Evolutionary conservation across 2,888 invertebrate species (phyloP), one percentile per base, ranked within the genome.

Genomic region (Spodoptera picta): DNA sequence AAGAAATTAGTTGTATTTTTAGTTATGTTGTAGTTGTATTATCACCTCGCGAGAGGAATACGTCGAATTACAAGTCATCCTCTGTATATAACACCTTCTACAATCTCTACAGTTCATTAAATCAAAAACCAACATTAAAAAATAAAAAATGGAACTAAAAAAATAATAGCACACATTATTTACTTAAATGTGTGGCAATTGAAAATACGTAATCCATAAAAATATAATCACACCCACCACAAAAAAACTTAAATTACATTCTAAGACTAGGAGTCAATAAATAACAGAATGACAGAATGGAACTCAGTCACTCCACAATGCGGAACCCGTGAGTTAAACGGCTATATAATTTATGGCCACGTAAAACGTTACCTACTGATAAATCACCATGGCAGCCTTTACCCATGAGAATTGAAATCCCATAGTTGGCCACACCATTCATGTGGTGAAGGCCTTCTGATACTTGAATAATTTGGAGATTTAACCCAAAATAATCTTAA

Each of bases 341-440:
- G 45, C 69, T 62, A 79, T 79, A 79, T 77, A 79, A 76, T 79
- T 77, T 77, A 77, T 60, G 77, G 49, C 56, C 73, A 42, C 66
- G 73, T 72, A 71, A 68, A 55, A 51, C 49, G 64, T 66, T 65
- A 45, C 36, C 36, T 36, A 44, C 73, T 55, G 65, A 76, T 79
- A 79, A 76, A 79, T 76, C 73, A 64, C 44, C 0, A 19, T 19
- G 19, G 19, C 19, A 12, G 43, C 61, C 61, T 45, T 65, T 56
- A n/a, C 73, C 60, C 48, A 31, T 45, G 60, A 69, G 73, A 50
- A 64, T 68, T 68, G 64, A 67, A 65, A 65, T 46, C 54, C 60
- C 36, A 60, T 75, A 42, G 31, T 49, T 59, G 55, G 52, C 31
- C 44, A 49, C 50, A 48, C 63, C 58, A 56, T 52, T 27, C 45